Evolutionary conservation across 92 coral and sea anemone genomes (phyloP).

Genomic region (Chrysogorgia sp.): DNA sequence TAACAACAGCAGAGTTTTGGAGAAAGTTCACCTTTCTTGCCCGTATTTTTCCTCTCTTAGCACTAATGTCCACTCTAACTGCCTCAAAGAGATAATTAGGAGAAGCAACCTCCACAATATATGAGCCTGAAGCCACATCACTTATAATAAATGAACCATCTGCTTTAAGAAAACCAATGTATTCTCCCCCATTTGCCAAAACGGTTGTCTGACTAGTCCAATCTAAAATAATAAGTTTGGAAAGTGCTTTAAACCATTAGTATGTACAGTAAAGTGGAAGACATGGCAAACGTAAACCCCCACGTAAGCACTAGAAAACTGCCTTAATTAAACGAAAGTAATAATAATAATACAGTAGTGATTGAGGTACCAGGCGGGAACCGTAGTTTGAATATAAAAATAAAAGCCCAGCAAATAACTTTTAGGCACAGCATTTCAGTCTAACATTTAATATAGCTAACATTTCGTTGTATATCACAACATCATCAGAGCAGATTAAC

Average conservation of each 20-base stretch:
- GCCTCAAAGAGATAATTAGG: conserved; percentile 97
- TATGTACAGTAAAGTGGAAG: background rate
- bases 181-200: conserved; percentile 87
- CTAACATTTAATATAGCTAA: too few relatives aligned
- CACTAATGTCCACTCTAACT: conserved; percentile 94
- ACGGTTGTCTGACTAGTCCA: conserved; percentile 93
- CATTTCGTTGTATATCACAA: too few relatives aligned
- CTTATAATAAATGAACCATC: conserved; percentile 90
- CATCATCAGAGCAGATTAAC: too few relatives aligned
- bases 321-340: too few relatives aligned
- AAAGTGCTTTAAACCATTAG: background rate
- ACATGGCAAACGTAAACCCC: background rate
- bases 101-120: conserved; percentile 88
- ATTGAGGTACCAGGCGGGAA: too few relatives aligned
- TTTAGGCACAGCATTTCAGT: background rate
- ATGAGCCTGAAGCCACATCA: conserved; percentile 92
- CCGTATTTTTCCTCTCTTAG: conserved; percentile 90
- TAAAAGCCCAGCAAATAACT: too few relatives aligned
- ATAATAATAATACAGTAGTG: too few relatives aligned
- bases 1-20: conserved; percentile 97
- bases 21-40: conserved; percentile 97
- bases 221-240: conserved; percentile 58
- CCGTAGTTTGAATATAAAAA: too few relatives aligned
- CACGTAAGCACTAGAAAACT: too few relatives aligned
- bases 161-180: conserved; percentile 83